phyloP scores from a whole-genome alignment of 2,113 vertebrate genomes.

The Clupea harengus region DNA sequence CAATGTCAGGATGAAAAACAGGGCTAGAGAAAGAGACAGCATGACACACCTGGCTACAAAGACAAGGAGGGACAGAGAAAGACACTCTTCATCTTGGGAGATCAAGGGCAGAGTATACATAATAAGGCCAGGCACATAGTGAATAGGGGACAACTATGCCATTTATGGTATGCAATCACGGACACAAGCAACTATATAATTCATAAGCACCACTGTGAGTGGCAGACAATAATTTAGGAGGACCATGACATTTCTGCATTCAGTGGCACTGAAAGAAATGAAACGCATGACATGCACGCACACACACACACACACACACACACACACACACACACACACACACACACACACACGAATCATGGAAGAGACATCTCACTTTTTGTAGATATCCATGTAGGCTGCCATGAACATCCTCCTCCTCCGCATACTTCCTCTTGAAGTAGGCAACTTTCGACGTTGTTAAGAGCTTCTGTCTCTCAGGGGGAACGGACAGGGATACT shows the following conservation, averaged over 20 bases:
- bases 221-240: not conserved
- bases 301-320: too few relatives aligned
- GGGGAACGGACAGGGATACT: constrained; percentile 48
- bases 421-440: constrained; percentile 99
- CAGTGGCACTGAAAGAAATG: not conserved
- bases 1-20: not conserved
- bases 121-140: not conserved
- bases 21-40: not conserved
- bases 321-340: not conserved
- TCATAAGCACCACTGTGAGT: not conserved
- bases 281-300: too few relatives aligned
- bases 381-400: constrained; percentile 91
- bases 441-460: constrained; percentile 99
- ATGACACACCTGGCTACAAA: not conserved
- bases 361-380: constrained; percentile 76
- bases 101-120: not conserved
- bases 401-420: constrained; percentile 96
- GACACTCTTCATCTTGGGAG: not conserved
- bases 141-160: not conserved
- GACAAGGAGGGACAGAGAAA: not conserved
- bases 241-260: not conserved
- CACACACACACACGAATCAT: not conserved
- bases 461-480: constrained; percentile 69
- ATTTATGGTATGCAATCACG: not conserved
- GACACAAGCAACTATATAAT: not conserved